phyloP scores from a whole-genome alignment of 2,888 invertebrate genomes.

The Idaea dimidiata region DNA sequence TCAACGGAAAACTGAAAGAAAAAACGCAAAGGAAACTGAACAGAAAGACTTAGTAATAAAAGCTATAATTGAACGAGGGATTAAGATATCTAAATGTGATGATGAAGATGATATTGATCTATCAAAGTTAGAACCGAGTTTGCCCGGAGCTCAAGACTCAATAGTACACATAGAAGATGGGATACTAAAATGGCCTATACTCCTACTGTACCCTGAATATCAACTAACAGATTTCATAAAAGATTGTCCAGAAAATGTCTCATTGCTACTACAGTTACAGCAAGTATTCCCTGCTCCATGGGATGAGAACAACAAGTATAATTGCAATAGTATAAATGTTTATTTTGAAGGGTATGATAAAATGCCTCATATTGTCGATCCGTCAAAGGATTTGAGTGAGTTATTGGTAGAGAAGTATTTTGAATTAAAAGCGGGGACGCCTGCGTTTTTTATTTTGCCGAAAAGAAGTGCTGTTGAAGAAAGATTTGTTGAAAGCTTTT shows the following conservation, averaged over 20 bases:
- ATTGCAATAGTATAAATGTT: constrained; percentile 80
- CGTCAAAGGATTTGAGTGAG: constrained; percentile 78
- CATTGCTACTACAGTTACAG: constrained; percentile 69
- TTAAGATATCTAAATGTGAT: constrained; percentile 78
- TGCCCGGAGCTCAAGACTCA: constrained; percentile 83
- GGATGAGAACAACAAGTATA: constrained; percentile 86
- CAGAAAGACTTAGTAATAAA: constrained; percentile 60
- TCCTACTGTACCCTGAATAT: constrained; percentile 94
- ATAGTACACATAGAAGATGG: constrained; percentile 83
- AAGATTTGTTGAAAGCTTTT: constrained; percentile 78
- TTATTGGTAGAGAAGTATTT: constrained; percentile 82
- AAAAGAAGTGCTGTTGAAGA: constrained; percentile 80
- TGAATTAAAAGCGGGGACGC: constrained; percentile 83
- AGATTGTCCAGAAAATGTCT: constrained; percentile 87
- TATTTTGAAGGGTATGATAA: constrained; percentile 87
- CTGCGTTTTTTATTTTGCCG: constrained; percentile 83
- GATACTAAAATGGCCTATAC: constrained; percentile 90
- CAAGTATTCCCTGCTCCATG: constrained; percentile 87
- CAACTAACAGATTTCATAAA: constrained; percentile 93
- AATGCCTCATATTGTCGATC: constrained; percentile 81
- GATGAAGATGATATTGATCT: constrained; percentile 70
- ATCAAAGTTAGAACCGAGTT: constrained; percentile 82
- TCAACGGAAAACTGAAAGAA: constrained; percentile 73
- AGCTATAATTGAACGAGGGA: constrained; percentile 67
- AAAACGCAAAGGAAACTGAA: constrained; percentile 63